Evolutionary conservation across 2,888 invertebrate genomes (phyloP).

Genomic region (Eretmocerus hayati): DNA sequence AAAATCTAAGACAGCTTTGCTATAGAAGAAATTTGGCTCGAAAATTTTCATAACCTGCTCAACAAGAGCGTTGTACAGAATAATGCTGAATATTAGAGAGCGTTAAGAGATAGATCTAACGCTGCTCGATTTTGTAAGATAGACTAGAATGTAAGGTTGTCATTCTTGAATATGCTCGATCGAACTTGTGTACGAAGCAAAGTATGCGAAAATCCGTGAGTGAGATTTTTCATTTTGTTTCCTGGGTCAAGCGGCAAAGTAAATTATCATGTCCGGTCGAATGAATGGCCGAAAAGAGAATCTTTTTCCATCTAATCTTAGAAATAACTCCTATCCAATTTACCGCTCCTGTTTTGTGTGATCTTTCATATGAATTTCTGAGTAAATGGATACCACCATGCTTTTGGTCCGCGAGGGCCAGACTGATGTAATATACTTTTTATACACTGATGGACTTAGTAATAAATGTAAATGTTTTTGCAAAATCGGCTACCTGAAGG

Average conservation of each 20-base stretch:
- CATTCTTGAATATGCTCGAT: too few relatives aligned
- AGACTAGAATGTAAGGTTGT: conserved; percentile 13
- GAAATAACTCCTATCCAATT: too few relatives aligned
- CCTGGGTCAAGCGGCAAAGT: too few relatives aligned
- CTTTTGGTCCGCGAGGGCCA: conserved; percentile 37
- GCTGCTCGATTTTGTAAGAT: conserved; percentile 16
- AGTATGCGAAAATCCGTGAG: conserved; percentile 6
- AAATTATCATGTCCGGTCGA: too few relatives aligned
- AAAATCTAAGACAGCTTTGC: conserved; percentile 2
- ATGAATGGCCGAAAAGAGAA: too few relatives aligned
- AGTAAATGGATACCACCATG: conserved; percentile 27
- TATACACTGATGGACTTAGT: conserved; percentile 40
- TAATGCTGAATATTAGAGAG: conserved; percentile 13
- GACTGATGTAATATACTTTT: conserved; percentile 46
- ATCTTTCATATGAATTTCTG: conserved; percentile 18
- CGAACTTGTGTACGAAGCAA: conserved; percentile 11
- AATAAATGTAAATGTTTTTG: conserved; percentile 36
- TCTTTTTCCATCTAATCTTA: too few relatives aligned
- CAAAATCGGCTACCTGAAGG: conserved; percentile 35
- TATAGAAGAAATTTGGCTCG: conserved; percentile 21
- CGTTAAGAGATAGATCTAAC: conserved; percentile 4
- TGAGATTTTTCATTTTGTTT: too few relatives aligned
- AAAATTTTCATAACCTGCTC: conserved; percentile 13
- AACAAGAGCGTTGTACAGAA: conserved; percentile 17
- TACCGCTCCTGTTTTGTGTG: conserved; percentile 15